These are phyloP conservation scores for Venturia canescens DNA, from an alignment of 1,140 invertebrate species.

Conservation along the genomic window DNA sequence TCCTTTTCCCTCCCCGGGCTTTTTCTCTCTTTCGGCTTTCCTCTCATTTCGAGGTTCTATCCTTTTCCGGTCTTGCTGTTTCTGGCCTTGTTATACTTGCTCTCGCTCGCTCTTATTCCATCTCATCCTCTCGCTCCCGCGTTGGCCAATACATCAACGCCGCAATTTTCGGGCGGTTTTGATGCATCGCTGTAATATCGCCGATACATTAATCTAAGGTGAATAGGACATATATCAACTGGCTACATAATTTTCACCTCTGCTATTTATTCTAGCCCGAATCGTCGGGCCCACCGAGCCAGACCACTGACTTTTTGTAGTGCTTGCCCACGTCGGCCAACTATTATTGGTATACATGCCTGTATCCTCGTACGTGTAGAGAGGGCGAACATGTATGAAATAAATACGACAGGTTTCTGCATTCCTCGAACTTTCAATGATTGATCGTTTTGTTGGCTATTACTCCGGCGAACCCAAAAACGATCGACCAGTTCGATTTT, in stretches of 20 bases:
- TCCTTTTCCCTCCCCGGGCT: slow-evolving; percentile 7
- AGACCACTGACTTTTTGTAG: slow-evolving; percentile 34
- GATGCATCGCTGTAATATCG: slow-evolving; percentile 72
- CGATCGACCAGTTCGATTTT: neutral
- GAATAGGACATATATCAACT: slow-evolving; percentile 69
- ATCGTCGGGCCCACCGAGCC: neutral
- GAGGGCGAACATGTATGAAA: neutral
- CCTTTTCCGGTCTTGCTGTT: neutral
- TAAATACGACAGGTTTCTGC: neutral
- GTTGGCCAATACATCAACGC: slow-evolving; percentile 66
- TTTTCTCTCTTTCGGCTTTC: neutral
- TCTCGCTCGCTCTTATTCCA: slow-evolving; percentile 9
- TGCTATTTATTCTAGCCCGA: slow-evolving; percentile 39
- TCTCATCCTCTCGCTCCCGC: slow-evolving; percentile 30
- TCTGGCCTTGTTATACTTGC: neutral
- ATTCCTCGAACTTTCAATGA: neutral
- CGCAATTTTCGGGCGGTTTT: slow-evolving; percentile 70
- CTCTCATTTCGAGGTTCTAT: neutral
- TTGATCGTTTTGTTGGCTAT: slow-evolving; percentile 17
- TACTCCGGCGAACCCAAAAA: neutral
- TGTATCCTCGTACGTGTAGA: neutral
- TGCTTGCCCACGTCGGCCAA: neutral
- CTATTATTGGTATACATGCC: neutral
- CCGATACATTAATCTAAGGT: slow-evolving; percentile 72
- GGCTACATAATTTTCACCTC: slow-evolving; percentile 63